These are phyloP conservation scores for Mimas tiliae DNA, from an alignment of 2,888 invertebrate species.

Conservation along the genomic window DNA sequence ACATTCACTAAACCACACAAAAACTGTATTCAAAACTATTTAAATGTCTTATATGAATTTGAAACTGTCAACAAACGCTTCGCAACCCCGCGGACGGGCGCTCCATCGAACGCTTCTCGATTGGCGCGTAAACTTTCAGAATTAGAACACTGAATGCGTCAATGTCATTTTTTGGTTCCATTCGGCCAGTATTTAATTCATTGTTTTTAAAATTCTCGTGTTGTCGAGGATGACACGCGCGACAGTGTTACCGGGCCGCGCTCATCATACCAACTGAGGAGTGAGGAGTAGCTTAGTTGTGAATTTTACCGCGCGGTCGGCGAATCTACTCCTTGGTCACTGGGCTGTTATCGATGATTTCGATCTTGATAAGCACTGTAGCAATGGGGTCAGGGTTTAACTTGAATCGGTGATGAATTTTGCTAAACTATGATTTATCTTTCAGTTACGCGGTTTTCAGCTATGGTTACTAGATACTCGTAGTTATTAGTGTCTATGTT, in stretches of 20 bases:
- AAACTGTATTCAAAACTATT: conserved; percentile 34
- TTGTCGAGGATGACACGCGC: conserved; percentile 44
- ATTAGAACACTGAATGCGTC: conserved; percentile 59
- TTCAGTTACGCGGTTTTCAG: not conserved
- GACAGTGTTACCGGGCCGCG: conserved; percentile 63
- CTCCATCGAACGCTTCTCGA: conserved; percentile 47
- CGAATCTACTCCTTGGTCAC: conserved; percentile 70
- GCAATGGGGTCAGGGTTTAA: conserved; percentile 76
- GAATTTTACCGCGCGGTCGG: conserved; percentile 53
- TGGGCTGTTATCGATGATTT: conserved; percentile 75
- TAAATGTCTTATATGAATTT: conserved; percentile 31
- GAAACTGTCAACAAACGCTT: conserved; percentile 38
- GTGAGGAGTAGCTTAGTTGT: conserved; percentile 30
- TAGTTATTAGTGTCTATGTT: not conserved
- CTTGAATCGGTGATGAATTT: conserved; percentile 56
- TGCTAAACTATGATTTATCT: conserved; percentile 43
- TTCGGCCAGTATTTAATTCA: conserved; percentile 54
- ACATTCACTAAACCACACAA: conserved; percentile 33
- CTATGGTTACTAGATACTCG: not conserved
- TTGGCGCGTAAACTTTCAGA: conserved; percentile 61
- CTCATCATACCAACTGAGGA: conserved; percentile 72
- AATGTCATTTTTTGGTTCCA: conserved; percentile 54
- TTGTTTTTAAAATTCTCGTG: conserved; percentile 47
- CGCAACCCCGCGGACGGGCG: conserved; percentile 39
- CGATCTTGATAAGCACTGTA: conserved; percentile 73